Evolutionary conservation across 2,113 vertebrate genomes (phyloP), one percentile per base, ranked within the genome.

Genomic region (Gambusia affinis): DNA sequence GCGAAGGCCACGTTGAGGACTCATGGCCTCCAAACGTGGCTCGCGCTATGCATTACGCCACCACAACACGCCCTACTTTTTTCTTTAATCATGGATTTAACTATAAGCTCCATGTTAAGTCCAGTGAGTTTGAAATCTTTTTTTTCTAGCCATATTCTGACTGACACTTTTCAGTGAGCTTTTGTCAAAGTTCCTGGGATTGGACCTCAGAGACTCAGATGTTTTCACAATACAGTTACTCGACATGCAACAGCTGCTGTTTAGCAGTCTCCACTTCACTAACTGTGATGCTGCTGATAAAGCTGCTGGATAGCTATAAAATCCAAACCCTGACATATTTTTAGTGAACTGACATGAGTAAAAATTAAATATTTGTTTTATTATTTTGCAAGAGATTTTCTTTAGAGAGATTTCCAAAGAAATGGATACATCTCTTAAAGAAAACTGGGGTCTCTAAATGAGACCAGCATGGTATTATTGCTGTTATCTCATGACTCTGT

Each of bases 381-480:
- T n/a, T 27, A 27, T 57, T 8, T 57, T 57, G 24, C 10, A 8
- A 57, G 8, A 10, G 7, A n/a, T 31, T 31, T 27, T 14, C 73
- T 31, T 60, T 19, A 27, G 17, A 47, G 54, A 54, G 19, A 30
- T 1, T n/a, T 10, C 67, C 57, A 11, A 12, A 28, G 19, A 12
- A 60, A 4, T 64, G 35, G 2, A 69, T 17, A 19, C 64, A 62
- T 14, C 12, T 69, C 17, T 69, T 80, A 30, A 54, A 4, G 62
- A 35, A 30, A 24, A 76, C 68, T 30, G 33, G 28, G 80, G 72
- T 77, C 70, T 69, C 24, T 60, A 60, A 75, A 65, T 14, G 29
- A 68, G 67, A 79, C 83, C 75, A 70, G 12, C 30, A 31, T 70
- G 76, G 65, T 83, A 86, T 78, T 82, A 80, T 73, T 72, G 69